Base-by-base conservation (phyloP, 2,797 vertebrate species). In the Chrosomus eos region DNA sequence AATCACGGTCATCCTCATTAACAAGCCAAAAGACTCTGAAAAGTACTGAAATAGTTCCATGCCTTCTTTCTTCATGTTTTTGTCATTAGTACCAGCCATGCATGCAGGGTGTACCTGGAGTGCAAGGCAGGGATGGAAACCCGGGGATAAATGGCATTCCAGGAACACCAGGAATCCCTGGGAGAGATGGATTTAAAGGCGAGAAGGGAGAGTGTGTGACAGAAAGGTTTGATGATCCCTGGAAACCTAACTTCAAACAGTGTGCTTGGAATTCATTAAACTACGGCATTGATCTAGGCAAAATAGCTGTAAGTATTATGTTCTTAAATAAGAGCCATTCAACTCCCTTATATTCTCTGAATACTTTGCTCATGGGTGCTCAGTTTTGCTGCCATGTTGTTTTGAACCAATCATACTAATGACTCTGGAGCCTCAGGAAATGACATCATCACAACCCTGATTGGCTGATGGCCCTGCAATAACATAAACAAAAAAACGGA, bases 241-340 rank as follows among this genome's bases (percentile, higher is more conserved):
- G 96, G 96, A 97, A 93, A 0, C 95, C 96, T 21, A 97, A 97
- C 93, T 96, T 95, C 91, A 97, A 97, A 91, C 96, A 97, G 88
- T 97, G 96, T 1, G 96, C 96, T 0, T 97, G 96, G 96, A 97
- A 90, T 1, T 94, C 96, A 0, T 91, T 97, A 0, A 97, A 97
- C 74, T 97, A 97, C 0, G 96, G 96, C 90, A 97, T 97, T 28
- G 96, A 97, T 87, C 96, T 97, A 0, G 96, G 96, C 4, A 97
- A 97, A 91, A 96, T 97, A 3, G 94, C 95, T 1, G 96, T 97
- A 90, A 95, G 95, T 73, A 60, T 40, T 13, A 11, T 77, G 9
- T 19, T 36, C 68, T 4, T 36, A 33, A n/a, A 16, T 7, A 28
- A 81, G 55, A 40, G 23, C 55, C 26, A 26, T 45, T 28, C 13